Base-by-base conservation (phyloP, 2,888 invertebrate genomes). In the Temnothorax unifasciatus region DNA sequence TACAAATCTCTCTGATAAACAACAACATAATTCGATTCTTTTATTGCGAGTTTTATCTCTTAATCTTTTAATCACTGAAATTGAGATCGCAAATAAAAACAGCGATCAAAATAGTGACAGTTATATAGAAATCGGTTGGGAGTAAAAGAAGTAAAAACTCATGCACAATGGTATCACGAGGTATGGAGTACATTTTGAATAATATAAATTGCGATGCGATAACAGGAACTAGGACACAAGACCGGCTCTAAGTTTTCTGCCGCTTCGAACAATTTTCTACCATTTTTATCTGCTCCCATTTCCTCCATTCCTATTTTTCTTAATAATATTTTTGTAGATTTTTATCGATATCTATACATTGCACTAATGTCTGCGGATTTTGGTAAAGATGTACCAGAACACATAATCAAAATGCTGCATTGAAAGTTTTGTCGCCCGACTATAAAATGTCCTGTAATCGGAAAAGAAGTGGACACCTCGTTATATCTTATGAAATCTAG, bases 1-100 rank as follows among this genome's bases (percentile, higher is more conserved):
- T 82, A 88, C 85, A 88, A 90, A 88, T 85, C 69, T 54, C 34
- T 77, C 21, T 38, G 18, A 73, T 15, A 25, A 59, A 50, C 38
- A 71, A 59, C 47, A 79, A 73, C 18, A 8, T 57, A 47, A 13
- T 25, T 50, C 71, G 25, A 21, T 25, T 47, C 54, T 79, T 34
- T 79, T 34, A 73, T 38, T 29, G 73, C 25, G 21, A 44, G 15
- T 71, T 73, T 71, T 47, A 25, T 21, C 13, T 79, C 21, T 47
- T 57, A 9, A 13, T 2, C n/a, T 44, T 59, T 4, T 21, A 47
- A 77, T 77, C 69, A 69, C n/a, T 44, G 44, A 79, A 61, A 59
- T 61, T 5, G 50, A 69, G 34, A 52, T 66, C 52, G 66, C 18
- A 25, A 47, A 34, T 47, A 50, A 38, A 74, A 64, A 64, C 38